phyloP scores from a whole-genome alignment of 2,888 invertebrate species.

The Tetragonisca angustula region DNA sequence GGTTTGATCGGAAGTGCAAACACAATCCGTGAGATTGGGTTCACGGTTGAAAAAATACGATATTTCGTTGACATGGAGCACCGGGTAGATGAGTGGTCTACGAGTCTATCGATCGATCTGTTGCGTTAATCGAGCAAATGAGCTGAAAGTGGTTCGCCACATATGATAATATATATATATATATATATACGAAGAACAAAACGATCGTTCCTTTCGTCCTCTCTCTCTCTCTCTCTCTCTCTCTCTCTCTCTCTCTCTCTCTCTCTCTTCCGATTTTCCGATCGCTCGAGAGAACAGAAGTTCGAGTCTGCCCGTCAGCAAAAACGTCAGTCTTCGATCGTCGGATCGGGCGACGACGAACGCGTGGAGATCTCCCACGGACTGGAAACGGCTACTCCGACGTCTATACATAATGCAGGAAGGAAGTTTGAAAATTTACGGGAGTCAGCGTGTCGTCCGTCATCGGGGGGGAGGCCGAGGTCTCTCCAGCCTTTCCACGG shows the following conservation, averaged over 20 bases:
- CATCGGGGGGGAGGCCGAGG: slow-evolving; percentile 1
- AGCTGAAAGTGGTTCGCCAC: background rate
- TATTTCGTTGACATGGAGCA: background rate
- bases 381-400: background rate
- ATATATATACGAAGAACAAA: no score
- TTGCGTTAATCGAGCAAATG: slow-evolving; percentile 1
- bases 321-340: background rate
- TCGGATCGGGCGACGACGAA: background rate
- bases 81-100: no score
- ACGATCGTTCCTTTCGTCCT: no score
- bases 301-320: background rate
- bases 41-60: background rate
- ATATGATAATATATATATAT: no score
- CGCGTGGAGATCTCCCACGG: background rate
- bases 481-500: slow-evolving; percentile 28
- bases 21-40: background rate
- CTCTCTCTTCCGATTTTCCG: no score
- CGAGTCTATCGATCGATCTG: background rate
- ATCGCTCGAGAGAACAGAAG: background rate
- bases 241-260: no score
- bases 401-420: slow-evolving; percentile 38
- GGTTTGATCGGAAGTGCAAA: background rate
- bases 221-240: background rate
- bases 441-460: slow-evolving; percentile 10
- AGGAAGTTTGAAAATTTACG: slow-evolving; percentile 42